Conservation (phyloP, 1,140 invertebrate genomes). For the Sitobion miscanthi region DNA sequence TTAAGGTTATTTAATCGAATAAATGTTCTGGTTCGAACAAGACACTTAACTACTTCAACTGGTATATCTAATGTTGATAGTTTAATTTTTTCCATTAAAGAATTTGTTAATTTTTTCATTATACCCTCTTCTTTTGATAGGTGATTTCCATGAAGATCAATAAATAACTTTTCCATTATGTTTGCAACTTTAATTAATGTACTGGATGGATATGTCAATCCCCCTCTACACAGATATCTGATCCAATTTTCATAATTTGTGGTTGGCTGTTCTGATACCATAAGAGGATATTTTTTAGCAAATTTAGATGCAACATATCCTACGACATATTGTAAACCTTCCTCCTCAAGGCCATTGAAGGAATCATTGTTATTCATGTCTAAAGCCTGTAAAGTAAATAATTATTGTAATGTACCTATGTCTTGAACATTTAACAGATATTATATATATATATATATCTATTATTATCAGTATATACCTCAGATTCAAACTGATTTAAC, state of each 20-base stretch:
- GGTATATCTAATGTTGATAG: too few relatives aligned
- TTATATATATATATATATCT: background rate
- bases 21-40: too few relatives aligned
- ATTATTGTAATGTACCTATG: too few relatives aligned
- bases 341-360: background rate
- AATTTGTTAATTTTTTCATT: too few relatives aligned
- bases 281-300: background rate
- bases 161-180: background rate
- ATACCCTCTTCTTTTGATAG: background rate
- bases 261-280: background rate
- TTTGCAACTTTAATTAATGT: background rate
- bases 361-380: background rate
- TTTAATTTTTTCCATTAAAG: too few relatives aligned
- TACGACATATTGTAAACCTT: background rate
- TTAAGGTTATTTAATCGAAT: too few relatives aligned
- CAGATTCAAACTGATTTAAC: slow-evolving; percentile 1
- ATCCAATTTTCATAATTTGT: background rate
- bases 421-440: background rate
- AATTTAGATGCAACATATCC: background rate
- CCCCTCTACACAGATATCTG: background rate
- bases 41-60: too few relatives aligned
- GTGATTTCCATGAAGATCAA: background rate
- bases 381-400: background rate
- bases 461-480: background rate
- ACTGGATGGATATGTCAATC: background rate